phyloP scores from a whole-genome alignment of 2,797 vertebrate species.

The Megalops cyprinoides region DNA sequence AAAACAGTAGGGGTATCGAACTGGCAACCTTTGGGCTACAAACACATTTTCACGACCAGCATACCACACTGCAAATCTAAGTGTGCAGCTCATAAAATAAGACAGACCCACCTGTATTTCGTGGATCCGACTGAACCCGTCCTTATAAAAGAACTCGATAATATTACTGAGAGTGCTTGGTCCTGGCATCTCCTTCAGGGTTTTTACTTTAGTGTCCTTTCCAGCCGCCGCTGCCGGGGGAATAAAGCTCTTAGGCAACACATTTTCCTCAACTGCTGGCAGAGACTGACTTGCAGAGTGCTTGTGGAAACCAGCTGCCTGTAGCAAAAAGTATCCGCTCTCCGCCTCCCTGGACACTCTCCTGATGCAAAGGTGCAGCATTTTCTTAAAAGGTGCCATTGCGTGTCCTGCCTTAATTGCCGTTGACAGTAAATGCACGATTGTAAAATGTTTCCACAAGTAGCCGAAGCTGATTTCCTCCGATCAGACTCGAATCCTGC shows the following conservation, averaged over 20 bases:
- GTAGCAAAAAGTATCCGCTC: background rate
- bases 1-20: no score
- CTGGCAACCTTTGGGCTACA: no score
- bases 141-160: conserved; percentile 16
- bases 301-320: background rate
- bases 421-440: background rate
- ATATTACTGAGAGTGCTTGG: conserved; percentile 10
- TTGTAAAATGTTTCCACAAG: background rate
- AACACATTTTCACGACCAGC: no score
- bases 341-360: background rate
- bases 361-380: background rate
- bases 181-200: conserved; percentile 16
- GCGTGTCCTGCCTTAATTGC: background rate
- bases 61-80: no score
- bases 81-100: background rate
- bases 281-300: background rate
- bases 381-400: conserved; percentile 18
- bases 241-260: background rate
- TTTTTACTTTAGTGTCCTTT: background rate
- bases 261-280: conserved; percentile 9
- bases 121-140: conserved; percentile 20
- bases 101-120: conserved; percentile 17
- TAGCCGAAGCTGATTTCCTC: background rate
- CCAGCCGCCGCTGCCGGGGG: background rate
- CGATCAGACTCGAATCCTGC: background rate